Base-by-base conservation (phyloP, 1,140 invertebrate species). In the Belonocnema kinseyi region DNA sequence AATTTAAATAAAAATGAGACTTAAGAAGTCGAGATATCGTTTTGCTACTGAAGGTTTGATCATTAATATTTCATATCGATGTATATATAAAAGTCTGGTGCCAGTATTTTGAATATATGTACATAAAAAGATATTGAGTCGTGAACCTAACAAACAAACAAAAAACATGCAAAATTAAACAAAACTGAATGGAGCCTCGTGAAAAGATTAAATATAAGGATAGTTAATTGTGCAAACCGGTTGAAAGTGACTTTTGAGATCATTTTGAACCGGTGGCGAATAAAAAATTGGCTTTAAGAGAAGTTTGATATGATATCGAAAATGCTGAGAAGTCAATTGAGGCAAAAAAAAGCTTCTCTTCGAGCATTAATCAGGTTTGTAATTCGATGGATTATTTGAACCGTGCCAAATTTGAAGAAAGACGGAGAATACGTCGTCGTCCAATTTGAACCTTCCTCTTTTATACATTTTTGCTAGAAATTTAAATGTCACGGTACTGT, bases 51-150 rank as follows among this genome's bases (percentile, higher is more conserved):
- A 40, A 40, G 40, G 61, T 40, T 66, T 16, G 61, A 66, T 40
- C 26, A 14, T 40, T 66, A 66, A 21, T 66, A 66, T 66, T 66
- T 66, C 61, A 66, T 66, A 66, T 66, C 61, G 26, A 66, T 46
- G 61, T 66, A n/a, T 66, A 40, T 66, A 66, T 66, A 40, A 66
- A 66, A 66, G 61, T 66, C 61, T 66, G 61, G 21, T 40, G 61
- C 12, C 61, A 40, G 61, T 66, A 66, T 66, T 66, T 66, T 66
- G 61, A 26, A 66, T 66, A 66, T 66, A 46, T 66, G 61, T 66
- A 66, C 61, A 66, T 66, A 66, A 12, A 40, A 66, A 66, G 40
- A 66, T 46, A 66, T 66, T 40, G 21, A 66, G 33, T 66, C 40
- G 33, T 58, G 6, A 54, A 54, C n/a, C 40, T 16, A 46, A 66